Base-by-base conservation (phyloP, 2,888 invertebrate species). In the Cerastoderma edule region DNA sequence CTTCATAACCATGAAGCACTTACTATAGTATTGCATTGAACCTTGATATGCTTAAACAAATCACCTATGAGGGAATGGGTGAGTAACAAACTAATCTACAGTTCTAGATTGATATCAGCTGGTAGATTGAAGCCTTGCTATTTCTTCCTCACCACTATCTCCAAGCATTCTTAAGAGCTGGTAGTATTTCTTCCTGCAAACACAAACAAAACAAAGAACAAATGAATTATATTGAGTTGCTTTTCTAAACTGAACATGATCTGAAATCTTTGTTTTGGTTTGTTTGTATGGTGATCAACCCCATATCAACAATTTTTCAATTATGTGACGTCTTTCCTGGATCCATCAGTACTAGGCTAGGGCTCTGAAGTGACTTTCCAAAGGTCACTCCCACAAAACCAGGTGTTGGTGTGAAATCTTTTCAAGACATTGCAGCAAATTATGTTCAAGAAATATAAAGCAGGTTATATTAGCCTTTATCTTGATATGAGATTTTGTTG, bases 141-240 rank as follows among this genome's bases (percentile, higher is more conserved):
- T 78, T 57, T 81, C 81, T 13, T 56, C 67, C 46, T 53, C 30
- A 32, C 81, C 81, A 24, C 22, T 35, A 4, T 66, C 70, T 8
- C 81, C 81, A 5, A 81, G 63, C 46, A 54, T 27, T 53, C 73
- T 71, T 46, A 81, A 63, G 27, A 81, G 35, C 24, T 53, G 39
- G 50, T 39, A 70, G 48, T 81, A 81, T 63, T 78, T 72, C 2
- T 53, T 53, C 48, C 81, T 81, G 75, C 39, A 74, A 79, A n/a
- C 48, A 6, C 44, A 32, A 64, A 65, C 16, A n/a, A 67, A 3
- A 27, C n/a, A 63, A 32, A 8, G 33, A 67, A 56, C 5, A 50
- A 33, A 53, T 13, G 13, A 39, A 16, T 39, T 63, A 35, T 63
- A 5, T 5, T 27, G 3, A 30, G 10, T 10, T 22, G 10, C 4